These are phyloP conservation scores for Pseudopipra pipra DNA, from an alignment of 2,113 vertebrate genomes.

Conservation along the genomic window DNA sequence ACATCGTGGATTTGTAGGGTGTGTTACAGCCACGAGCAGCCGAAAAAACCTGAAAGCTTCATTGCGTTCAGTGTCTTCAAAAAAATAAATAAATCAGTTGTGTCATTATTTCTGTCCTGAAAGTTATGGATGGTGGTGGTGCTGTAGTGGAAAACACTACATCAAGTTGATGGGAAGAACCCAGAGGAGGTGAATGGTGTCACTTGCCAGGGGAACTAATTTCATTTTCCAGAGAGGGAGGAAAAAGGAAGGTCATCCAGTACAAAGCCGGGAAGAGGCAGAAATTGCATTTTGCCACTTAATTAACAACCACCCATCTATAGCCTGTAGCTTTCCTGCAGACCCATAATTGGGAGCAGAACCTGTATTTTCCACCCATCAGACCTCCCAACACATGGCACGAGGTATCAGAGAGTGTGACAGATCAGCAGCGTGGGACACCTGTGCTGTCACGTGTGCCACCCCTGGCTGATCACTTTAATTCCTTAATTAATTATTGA, in stretches of 20 bases:
- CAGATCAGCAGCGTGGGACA: background rate
- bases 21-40: background rate
- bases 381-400: background rate
- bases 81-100: background rate
- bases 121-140: background rate
- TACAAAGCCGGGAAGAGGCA: conserved; percentile 11
- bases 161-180: conserved; percentile 25
- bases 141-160: background rate
- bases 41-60: background rate
- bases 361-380: background rate
- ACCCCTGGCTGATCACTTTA: background rate
- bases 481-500: conserved; percentile 1
- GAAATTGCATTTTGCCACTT: conserved; percentile 20
- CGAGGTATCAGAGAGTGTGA: background rate
- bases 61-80: background rate
- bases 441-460: background rate
- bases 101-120: background rate
- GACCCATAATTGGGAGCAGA: conserved; percentile 9
- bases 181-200: background rate
- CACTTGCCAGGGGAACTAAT: conserved; percentile 23
- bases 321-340: conserved; percentile 9
- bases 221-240: conserved; percentile 7
- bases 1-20: background rate
- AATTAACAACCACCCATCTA: conserved; percentile 23
- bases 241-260: conserved; percentile 1